A percentile compares a stretch with the other conserved stretches of the same genome.
phyloP scores from a whole-genome alignment of 2,797 vertebrate species.

The Melanotaenia trifasciata region DNA sequence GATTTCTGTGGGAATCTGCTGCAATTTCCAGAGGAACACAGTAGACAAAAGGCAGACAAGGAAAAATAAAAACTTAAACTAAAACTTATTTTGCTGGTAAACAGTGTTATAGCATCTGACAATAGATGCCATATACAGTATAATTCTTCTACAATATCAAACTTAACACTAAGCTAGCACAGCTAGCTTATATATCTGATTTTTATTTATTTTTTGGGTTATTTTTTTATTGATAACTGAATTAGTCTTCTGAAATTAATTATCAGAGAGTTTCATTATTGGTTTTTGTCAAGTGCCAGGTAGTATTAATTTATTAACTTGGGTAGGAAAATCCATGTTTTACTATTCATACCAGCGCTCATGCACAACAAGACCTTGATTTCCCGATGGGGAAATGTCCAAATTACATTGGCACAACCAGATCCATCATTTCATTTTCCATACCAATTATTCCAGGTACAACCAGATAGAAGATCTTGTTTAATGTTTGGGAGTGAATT shows the following conservation, averaged over 20 bases:
- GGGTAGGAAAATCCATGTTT: not conserved
- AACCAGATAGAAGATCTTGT: too few species aligned
- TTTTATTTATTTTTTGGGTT: too few species aligned
- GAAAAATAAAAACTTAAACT: not conserved
- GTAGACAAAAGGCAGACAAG: slow-evolving; percentile 19
- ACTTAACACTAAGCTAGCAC: not conserved
- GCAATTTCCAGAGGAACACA: slow-evolving; percentile 30
- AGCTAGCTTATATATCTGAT: not conserved
- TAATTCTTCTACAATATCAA: slow-evolving; percentile 5
- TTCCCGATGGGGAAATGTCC: too few species aligned
- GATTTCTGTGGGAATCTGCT: slow-evolving; percentile 14
- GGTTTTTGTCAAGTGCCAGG: not conserved
- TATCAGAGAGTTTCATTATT: too few species aligned
- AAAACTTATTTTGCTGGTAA: not conserved
- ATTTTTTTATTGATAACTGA: too few species aligned
- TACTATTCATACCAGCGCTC: not conserved
- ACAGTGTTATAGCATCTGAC: slow-evolving; percentile 9
- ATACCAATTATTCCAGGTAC: too few species aligned
- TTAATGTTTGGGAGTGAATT: not conserved
- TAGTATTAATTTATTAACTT: not conserved
- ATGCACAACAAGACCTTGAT: not conserved
- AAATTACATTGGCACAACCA: too few species aligned
- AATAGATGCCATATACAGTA: not conserved
- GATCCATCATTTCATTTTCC: too few species aligned
- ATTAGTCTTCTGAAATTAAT: too few species aligned